These are phyloP conservation scores for Oegoconia quadripuncta DNA, from an alignment of 2,888 invertebrate genomes.

Conservation along the genomic window DNA sequence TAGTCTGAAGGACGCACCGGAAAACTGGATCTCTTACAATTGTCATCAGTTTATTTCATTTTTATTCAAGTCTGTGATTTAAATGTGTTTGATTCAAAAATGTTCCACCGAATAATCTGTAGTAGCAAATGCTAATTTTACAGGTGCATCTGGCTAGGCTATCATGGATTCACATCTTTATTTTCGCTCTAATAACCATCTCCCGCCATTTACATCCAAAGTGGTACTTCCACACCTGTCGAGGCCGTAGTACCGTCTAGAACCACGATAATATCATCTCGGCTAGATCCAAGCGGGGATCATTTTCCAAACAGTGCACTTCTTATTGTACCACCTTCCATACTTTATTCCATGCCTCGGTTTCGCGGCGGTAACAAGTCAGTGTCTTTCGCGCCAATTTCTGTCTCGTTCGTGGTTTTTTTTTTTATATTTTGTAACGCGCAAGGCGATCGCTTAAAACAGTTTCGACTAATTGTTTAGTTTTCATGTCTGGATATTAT, in stretches of 20 bases:
- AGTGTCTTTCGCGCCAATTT: constrained; percentile 43
- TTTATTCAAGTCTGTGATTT: no score
- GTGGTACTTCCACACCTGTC: constrained; percentile 32
- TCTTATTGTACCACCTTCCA: constrained; percentile 56
- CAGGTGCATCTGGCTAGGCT: constrained; percentile 1
- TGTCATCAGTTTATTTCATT: no score
- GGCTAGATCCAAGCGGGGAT: constrained; percentile 55
- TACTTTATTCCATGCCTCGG: constrained; percentile 60
- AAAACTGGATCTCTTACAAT: no score
- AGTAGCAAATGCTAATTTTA: no score
- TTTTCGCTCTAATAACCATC: constrained; percentile 62
- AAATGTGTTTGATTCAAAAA: no score
- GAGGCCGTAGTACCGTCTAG: constrained; percentile 31
- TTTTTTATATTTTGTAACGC: constrained; percentile 33
- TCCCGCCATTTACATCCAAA: constrained; percentile 25
- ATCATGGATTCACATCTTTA: constrained; percentile 28
- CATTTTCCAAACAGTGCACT: constrained; percentile 69
- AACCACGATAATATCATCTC: constrained; percentile 27
- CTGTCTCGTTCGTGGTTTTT: constrained; percentile 32
- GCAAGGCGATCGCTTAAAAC: constrained; percentile 13
- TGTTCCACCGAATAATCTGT: no score
- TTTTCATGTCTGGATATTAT: constrained; percentile 58
- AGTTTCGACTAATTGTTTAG: constrained; percentile 29
- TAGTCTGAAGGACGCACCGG: no score
- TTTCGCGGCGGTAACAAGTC: constrained; percentile 58